Evolutionary conservation across 2,113 vertebrate genomes (phyloP), one percentile per base, ranked within the genome.

Genomic region (Pavo muticus): DNA sequence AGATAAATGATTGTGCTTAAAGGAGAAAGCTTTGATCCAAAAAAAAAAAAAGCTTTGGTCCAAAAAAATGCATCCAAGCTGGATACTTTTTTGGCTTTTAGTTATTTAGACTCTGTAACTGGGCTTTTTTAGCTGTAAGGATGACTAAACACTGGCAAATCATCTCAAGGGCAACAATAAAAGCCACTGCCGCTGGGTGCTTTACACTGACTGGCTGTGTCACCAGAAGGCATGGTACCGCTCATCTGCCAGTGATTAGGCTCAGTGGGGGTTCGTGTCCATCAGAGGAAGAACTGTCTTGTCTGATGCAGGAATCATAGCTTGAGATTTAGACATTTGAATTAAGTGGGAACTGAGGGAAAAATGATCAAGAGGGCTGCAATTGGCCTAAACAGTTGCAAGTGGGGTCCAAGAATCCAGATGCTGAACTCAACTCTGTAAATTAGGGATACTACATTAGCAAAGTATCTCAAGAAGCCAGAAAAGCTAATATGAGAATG

Each of bases 161-260:
- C 35, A 63, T 83, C 73, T 91, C 76, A 83, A 77, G 56, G 63
- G 37, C 67, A 84, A 82, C 73, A 74, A 64, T 15, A 95, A 93
- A 80, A 83, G 45, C 42, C 13, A n/a, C 47, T 82, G 64, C 45
- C 9, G 1, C 15, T 52, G 70, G 17, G 27, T 40, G 60, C 77
- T 94, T 90, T 89, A 54, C 37, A n/a, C 75, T 83, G 72, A 87
- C 80, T 64, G 69, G 32, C 74, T 71, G 56, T 76, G 12, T 78
- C 70, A 92, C 79, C 63, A 73, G 74, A 91, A 93, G 61, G 67
- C 57, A 94, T 0, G 0, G 63, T 44, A 48, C 76, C 56, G 29
- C 50, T 95, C 93, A 75, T 32, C 76, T 83, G 84, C 47, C 81
- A 59, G n/a, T 85, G 87, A 81, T 92, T 45, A 87, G 20, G 32